Percentiles rank a stretch among this genome's conserved stretches.
phyloP scores from a whole-genome alignment of 2,888 invertebrate genomes.

The Caenorhabditis parvicauda region DNA sequence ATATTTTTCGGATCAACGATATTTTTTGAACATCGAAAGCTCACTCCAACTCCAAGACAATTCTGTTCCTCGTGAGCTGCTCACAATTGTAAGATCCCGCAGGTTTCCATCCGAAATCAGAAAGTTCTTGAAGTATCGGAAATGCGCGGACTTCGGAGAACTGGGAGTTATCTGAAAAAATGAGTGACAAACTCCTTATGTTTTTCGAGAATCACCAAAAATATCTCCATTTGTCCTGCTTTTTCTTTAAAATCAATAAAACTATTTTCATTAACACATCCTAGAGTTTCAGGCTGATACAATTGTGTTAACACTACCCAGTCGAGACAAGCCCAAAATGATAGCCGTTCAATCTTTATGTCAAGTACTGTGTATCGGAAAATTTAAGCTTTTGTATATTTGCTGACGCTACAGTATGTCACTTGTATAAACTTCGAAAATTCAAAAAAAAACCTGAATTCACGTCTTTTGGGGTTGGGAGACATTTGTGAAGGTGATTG shows the following conservation, averaged over 20 bases:
- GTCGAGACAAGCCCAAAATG: no score
- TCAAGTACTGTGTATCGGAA: no score
- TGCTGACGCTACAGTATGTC: no score
- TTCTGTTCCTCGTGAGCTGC: slow-evolving; percentile 32
- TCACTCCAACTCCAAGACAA: slow-evolving; percentile 31
- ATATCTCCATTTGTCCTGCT: no score
- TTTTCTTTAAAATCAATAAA: background rate
- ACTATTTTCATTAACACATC: no score
- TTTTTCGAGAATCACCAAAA: no score
- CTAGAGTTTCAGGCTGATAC: no score
- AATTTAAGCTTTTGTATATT: no score
- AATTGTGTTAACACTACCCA: no score
- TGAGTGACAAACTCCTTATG: no score
- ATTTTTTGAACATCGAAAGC: slow-evolving; percentile 4
- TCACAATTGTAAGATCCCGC: slow-evolving; percentile 46
- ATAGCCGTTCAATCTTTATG: no score
- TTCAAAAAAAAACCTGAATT: slow-evolving; percentile 24
- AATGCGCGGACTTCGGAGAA: slow-evolving; percentile 44
- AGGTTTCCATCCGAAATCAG: slow-evolving; percentile 45
- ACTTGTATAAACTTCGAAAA: background rate
- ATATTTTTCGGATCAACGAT: background rate
- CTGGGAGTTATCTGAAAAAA: slow-evolving; percentile 32
- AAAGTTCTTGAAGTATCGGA: slow-evolving; percentile 32
- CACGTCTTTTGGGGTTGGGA: slow-evolving; percentile 34
- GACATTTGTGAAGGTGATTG: slow-evolving; percentile 27